Evolutionary conservation across 1,140 invertebrate species (phyloP), one percentile per base, ranked within the genome.

Genomic region (Drosophila willistoni): DNA sequence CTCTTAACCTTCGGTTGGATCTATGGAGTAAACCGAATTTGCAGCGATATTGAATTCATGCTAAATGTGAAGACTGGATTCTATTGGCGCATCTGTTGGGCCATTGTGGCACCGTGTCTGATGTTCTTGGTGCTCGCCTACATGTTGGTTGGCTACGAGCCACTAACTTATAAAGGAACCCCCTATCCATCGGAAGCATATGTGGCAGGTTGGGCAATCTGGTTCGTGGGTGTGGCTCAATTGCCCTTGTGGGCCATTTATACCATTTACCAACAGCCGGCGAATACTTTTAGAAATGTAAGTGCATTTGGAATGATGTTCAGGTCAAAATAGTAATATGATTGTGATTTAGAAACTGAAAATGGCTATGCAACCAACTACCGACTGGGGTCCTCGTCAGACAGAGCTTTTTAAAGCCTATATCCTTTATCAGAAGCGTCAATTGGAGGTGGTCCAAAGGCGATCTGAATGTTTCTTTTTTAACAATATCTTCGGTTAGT

Each of bases 51-150:
- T 14, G 94, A 95, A 79, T 95, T 94, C 64, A 98, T 98, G 97
- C 91, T 97, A 12, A 94, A 94, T 1, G 92, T 93, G 13, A 94
- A 94, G 73, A 94, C 96, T 0, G 94, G 95, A 4, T 90, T 95
- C 25, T 97, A 96, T 91, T 98, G 97, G 97, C 94, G 96, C 79
- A 83, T 96, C 10, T 97, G 96, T 77, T 98, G 97, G 97, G 93
- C 94, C 1, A 93, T 96, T 25, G 92, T 97, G 33, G 96, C 96
- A 7, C 97, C 97, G 0, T 78, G 95, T 19, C 92, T 96, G 10
- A 94, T 98, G 92, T 94, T 95, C 22, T 92, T 95, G 0, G 95
- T 96, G 65, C 92, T 96, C n/a, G 82, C 95, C 55, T 96, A 96
- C 75, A 94, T 94, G 10, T 83, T 96, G n/a, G 90, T 91, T 12